These are phyloP conservation scores for Sminthurides bifidus DNA, from an alignment of 1,140 invertebrate genomes.

Conservation along the genomic window DNA sequence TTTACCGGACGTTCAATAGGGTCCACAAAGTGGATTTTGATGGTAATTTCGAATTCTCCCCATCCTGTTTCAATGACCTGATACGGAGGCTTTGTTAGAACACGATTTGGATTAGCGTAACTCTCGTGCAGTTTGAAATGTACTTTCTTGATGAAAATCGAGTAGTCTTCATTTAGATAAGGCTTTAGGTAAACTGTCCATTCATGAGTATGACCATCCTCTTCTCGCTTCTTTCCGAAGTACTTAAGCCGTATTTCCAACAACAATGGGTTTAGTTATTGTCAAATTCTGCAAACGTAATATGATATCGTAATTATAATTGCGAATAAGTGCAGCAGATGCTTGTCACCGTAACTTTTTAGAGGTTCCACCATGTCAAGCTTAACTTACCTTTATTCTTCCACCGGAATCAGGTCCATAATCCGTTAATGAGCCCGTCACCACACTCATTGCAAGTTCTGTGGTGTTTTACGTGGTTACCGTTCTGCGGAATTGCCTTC, in stretches of 20 bases:
- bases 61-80: slow-evolving; percentile 98
- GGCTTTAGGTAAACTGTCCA: slow-evolving; percentile 98
- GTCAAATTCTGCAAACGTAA: slow-evolving; percentile 57
- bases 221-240: slow-evolving; percentile 95
- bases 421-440: slow-evolving; percentile 58
- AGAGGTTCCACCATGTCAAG: neutral
- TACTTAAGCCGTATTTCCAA: slow-evolving; percentile 90
- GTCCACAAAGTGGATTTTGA: slow-evolving; percentile 97
- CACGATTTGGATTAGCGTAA: slow-evolving; percentile 68
- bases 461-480: too few species aligned
- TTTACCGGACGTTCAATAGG: slow-evolving; percentile 86
- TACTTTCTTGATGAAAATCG: slow-evolving; percentile 87
- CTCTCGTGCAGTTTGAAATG: slow-evolving; percentile 97
- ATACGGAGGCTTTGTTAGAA: slow-evolving; percentile 88
- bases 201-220: slow-evolving; percentile 97
- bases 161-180: slow-evolving; percentile 87
- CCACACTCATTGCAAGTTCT: too few species aligned
- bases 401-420: slow-evolving; percentile 71
- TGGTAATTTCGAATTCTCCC: slow-evolving; percentile 99
- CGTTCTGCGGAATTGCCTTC: too few species aligned
- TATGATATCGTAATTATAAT: neutral
- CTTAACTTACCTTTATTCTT: slow-evolving; percentile 51
- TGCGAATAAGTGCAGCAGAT: slow-evolving; percentile 5
- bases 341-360: neutral
- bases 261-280: slow-evolving; percentile 91